These are phyloP conservation scores for Neoseiulus cucumeris DNA, from an alignment of 1,140 invertebrate species.

Conservation along the genomic window DNA sequence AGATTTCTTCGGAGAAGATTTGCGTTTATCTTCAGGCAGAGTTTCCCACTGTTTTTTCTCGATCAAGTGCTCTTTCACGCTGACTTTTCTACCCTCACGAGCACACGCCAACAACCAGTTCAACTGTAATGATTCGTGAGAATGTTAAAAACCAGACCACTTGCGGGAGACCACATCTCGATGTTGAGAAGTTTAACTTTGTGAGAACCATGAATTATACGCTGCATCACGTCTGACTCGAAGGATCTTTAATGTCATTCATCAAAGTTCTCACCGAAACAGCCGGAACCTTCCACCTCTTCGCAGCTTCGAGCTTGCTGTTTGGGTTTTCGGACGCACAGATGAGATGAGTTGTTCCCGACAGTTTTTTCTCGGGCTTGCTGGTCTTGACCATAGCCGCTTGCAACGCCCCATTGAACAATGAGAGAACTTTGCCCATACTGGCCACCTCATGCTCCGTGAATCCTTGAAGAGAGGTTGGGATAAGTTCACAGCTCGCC, in stretches of 20 bases:
- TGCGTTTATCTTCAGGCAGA: background rate
- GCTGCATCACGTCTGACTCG: too few species aligned
- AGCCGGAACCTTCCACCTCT: background rate
- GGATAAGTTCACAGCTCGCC: too few species aligned
- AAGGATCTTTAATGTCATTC: too few species aligned
- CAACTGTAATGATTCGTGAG: background rate
- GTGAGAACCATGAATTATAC: too few species aligned
- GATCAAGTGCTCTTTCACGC: background rate
- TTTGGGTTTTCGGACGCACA: background rate
- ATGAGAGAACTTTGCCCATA: background rate
- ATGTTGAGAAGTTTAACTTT: too few species aligned
- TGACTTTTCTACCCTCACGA: background rate
- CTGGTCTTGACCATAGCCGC: background rate
- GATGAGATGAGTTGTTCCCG: background rate
- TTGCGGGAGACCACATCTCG: too few species aligned
- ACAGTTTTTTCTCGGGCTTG: background rate
- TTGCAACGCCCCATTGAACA: background rate
- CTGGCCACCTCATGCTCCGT: background rate
- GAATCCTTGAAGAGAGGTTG: background rate
- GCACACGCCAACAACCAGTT: background rate
- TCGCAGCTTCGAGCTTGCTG: background rate
- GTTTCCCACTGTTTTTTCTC: background rate
- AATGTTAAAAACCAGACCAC: too few species aligned
- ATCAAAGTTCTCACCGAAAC: slow-evolving; percentile 1
- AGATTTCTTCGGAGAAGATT: background rate